A percentile compares a stretch with the other conserved stretches of the same genome.
phyloP scores from a whole-genome alignment of 2,113 vertebrate species.

The Tetrax tetrax region DNA sequence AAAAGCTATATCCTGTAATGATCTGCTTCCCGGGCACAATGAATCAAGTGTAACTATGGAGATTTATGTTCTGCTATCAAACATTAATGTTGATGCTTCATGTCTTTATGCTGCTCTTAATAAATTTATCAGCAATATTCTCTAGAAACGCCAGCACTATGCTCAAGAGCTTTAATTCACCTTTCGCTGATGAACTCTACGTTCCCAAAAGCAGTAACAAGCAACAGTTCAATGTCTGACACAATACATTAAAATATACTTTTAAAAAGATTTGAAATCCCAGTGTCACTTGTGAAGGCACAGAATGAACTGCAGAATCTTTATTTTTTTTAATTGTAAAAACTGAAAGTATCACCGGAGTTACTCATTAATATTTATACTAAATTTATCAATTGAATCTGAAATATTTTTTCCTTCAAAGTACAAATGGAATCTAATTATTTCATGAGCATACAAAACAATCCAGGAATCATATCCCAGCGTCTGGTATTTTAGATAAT shows the following conservation, averaged over 20 bases:
- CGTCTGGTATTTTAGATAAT: not conserved
- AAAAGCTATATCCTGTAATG: not conserved
- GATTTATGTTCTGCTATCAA: not conserved
- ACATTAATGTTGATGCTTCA: not conserved
- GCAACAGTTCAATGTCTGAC: not conserved
- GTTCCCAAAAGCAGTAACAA: not conserved
- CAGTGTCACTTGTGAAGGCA: not conserved
- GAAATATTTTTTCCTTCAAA: not conserved
- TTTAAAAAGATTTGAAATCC: not conserved
- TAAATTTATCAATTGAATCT: not conserved
- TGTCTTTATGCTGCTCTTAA: not conserved
- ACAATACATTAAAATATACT: not conserved
- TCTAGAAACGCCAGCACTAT: not conserved
- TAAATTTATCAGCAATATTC: not conserved
- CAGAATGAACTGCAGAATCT: not conserved
- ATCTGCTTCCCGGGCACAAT: not conserved
- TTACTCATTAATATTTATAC: not conserved
- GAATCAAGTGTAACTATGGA: not conserved
- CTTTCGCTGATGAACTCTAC: not conserved
- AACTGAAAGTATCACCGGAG: not conserved
- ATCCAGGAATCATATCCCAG: not conserved
- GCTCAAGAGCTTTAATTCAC: not conserved
- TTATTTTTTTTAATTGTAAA: not conserved
- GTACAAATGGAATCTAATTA: not conserved
- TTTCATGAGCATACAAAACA: not conserved